Percentiles rank a stretch among this genome's conserved stretches.
phyloP scores from a whole-genome alignment of 2,888 invertebrate genomes.

The Ichneumon xanthorius region DNA sequence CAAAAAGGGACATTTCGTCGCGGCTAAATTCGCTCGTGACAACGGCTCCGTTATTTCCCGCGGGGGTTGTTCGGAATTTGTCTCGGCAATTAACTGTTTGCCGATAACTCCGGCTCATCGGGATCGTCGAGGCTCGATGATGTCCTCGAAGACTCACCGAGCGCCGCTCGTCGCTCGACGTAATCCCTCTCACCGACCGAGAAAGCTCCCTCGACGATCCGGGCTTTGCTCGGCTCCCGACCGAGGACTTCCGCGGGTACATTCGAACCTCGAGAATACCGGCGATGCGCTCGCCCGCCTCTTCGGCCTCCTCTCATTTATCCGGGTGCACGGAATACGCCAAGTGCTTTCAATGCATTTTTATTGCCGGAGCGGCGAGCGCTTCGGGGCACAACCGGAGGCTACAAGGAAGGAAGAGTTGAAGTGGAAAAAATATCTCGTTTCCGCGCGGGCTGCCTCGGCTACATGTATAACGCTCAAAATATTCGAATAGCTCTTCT shows the following conservation, averaged over 20 bases:
- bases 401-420: slow-evolving; percentile 23
- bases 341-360: slow-evolving; percentile 66
- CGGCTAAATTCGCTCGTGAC: neutral
- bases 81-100: neutral
- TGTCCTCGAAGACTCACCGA: slow-evolving; percentile 38
- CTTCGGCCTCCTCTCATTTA: slow-evolving; percentile 57
- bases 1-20: neutral
- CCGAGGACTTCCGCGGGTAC: slow-evolving; percentile 19
- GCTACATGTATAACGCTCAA: slow-evolving; percentile 38
- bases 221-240: slow-evolving; percentile 37
- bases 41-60: neutral
- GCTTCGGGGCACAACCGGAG: slow-evolving; percentile 15
- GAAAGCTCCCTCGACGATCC: slow-evolving; percentile 43
- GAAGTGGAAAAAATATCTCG: slow-evolving; percentile 52
- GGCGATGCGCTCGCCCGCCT: neutral
- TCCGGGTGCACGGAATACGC: slow-evolving; percentile 55
- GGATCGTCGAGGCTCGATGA: slow-evolving; percentile 18
- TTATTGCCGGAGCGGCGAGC: slow-evolving; percentile 56
- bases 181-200: slow-evolving; percentile 51
- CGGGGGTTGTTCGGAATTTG: neutral
- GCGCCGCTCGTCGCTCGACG: slow-evolving; percentile 17
- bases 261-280: slow-evolving; percentile 56
- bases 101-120: slow-evolving; percentile 9
- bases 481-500: slow-evolving; percentile 58
- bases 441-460: slow-evolving; percentile 47